Evolutionary conservation across 2,888 invertebrate genomes (phyloP), one percentile per base, ranked within the genome.

Genomic region (Gryllus longicercus): DNA sequence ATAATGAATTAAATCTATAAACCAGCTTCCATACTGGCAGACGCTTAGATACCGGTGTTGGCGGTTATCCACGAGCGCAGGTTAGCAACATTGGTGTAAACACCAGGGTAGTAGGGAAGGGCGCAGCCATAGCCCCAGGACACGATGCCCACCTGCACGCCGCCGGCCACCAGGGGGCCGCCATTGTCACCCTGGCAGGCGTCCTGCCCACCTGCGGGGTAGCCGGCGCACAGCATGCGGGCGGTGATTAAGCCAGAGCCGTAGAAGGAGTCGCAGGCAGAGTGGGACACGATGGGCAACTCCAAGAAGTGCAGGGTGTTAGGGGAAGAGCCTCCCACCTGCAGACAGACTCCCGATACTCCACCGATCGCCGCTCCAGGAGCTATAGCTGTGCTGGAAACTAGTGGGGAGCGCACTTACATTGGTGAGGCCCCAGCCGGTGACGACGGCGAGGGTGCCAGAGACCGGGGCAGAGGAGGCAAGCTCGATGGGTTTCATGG

Each of bases 401-500:
- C 38, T 8, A 5, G 38, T 38, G 38, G 38, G 38, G 38, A 5
- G 0, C 8, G 38, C 4, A 38, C 78, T 78, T 63, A 78, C 63
- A 0, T 2, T 11, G 12, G 86, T 86, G 50, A 85, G 85, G 77
- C 87, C 86, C 86, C 86, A 87, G n/a, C 86, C 87, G 50, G 88
- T 87, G 76, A 90, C 83, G 14, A 85, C 83, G 63, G 85, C 85
- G 0, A 79, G 75, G 76, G 86, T 85, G 3, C 86, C 86, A 5
- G 85, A 84, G 1, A 82, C 76, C 25, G 86, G 82, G 50, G 84
- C 84, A 2, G 14, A 79, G 50, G 18, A 78, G 74, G 78, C 86
- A 81, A 87, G 81, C 2, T 77, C 21, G 38, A 89, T 88, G 0
- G 88, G 87, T 81, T 87, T 84, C 1, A 89, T 86, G 21, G 85